Percentiles rank a stretch among this genome's conserved stretches.
These are phyloP conservation scores for Ophion costatus DNA, from an alignment of 2,888 invertebrate species.

Conservation along the genomic window DNA sequence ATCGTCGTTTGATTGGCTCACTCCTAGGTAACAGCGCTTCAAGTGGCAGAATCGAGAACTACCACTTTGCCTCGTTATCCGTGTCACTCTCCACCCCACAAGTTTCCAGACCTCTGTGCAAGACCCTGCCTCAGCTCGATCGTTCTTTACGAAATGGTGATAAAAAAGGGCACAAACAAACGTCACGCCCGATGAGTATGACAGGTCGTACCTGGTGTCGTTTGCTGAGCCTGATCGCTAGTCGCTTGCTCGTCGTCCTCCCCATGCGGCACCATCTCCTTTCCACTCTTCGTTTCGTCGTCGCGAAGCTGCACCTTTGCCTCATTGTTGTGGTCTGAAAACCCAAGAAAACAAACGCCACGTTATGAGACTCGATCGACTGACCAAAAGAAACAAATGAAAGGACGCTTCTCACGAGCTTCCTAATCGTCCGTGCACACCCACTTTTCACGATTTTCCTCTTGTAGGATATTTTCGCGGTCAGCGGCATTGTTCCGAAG, in stretches of 20 bases:
- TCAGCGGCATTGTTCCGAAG: conserved; percentile 32
- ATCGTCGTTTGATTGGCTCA: too few relatives aligned
- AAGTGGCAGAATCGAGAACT: too few relatives aligned
- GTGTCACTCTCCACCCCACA: too few relatives aligned
- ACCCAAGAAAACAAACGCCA: neutral
- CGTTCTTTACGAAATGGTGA: neutral
- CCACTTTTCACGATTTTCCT: conserved; percentile 40
- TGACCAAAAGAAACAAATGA: neutral
- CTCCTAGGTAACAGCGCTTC: too few relatives aligned
- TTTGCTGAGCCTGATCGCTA: conserved; percentile 78
- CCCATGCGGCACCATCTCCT: conserved; percentile 51
- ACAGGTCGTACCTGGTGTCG: conserved; percentile 75
- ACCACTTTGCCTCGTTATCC: too few relatives aligned
- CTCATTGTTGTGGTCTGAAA: conserved; percentile 54
- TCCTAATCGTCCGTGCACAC: conserved; percentile 1
- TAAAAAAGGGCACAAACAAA: neutral
- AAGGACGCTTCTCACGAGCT: neutral
- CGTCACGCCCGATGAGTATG: neutral
- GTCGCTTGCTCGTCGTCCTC: conserved; percentile 72
- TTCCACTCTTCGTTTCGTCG: conserved; percentile 45
- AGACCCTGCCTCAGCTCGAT: too few relatives aligned
- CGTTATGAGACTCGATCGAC: neutral
- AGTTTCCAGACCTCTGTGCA: too few relatives aligned
- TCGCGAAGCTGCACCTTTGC: conserved; percentile 41
- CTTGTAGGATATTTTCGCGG: conserved; percentile 59